Evolutionary conservation across 2,888 invertebrate species (phyloP).

Genomic region (Polydrusus tereticollis): DNA sequence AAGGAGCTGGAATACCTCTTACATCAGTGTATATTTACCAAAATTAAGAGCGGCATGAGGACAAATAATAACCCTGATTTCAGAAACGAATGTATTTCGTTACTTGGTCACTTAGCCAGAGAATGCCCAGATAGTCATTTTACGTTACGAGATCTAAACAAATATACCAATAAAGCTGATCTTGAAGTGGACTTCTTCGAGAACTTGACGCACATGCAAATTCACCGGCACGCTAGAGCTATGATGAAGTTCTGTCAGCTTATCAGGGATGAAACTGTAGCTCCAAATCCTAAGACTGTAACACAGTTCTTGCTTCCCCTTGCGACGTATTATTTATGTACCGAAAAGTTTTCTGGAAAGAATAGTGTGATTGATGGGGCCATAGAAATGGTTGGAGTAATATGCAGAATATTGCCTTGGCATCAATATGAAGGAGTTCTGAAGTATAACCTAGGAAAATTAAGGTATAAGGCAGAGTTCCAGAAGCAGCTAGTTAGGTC

Average conservation of each 20-base stretch:
- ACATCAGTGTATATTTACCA: constrained; percentile 78
- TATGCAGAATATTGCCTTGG: constrained; percentile 89
- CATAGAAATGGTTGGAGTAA: constrained; percentile 82
- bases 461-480: constrained; percentile 79
- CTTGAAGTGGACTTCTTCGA: constrained; percentile 94
- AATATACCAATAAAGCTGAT: constrained; percentile 78
- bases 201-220: constrained; percentile 89
- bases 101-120: constrained; percentile 82
- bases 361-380: constrained; percentile 88
- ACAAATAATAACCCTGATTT: constrained; percentile 76
- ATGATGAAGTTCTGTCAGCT: constrained; percentile 80
- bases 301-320: constrained; percentile 90
- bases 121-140: constrained; percentile 80
- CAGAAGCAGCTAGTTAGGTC: constrained; percentile 88
- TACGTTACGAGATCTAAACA: constrained; percentile 78
- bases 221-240: constrained; percentile 88
- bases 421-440: constrained; percentile 87
- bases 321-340: constrained; percentile 83
- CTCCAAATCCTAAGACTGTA: constrained; percentile 78
- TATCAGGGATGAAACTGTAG: constrained; percentile 72
- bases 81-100: constrained; percentile 82
- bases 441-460: constrained; percentile 82
- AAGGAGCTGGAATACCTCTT: constrained; percentile 77
- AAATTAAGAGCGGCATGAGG: constrained; percentile 81
- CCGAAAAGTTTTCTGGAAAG: constrained; percentile 81